Evolutionary conservation across 1,140 invertebrate species (phyloP).

Genomic region (Caenorhabditis tropicalis): DNA sequence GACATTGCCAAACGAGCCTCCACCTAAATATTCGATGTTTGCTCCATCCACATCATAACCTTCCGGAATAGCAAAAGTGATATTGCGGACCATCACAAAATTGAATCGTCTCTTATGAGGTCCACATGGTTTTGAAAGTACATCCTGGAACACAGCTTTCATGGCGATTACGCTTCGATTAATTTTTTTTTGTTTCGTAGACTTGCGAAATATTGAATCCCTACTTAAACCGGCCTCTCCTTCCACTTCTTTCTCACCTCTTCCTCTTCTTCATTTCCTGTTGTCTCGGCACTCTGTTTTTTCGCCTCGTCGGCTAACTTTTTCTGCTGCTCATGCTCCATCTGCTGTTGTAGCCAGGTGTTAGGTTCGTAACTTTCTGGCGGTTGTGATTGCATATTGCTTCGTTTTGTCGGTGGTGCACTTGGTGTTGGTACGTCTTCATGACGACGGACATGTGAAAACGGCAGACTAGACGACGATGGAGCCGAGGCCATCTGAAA

Average conservation of each 20-base stretch:
- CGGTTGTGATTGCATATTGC: conserved; percentile 14
- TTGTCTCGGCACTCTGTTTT: background rate
- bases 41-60: conserved; percentile 53
- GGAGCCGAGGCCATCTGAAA: conserved; percentile 21
- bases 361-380: conserved; percentile 24
- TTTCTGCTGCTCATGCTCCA: conserved; percentile 18
- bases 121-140: conserved; percentile 26
- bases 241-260: background rate
- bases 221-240: background rate
- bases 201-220: conserved; percentile 14
- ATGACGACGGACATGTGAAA: background rate
- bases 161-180: background rate
- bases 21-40: conserved; percentile 65
- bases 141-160: background rate
- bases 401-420: conserved; percentile 7
- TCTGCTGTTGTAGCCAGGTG: background rate
- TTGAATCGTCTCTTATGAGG: conserved; percentile 47
- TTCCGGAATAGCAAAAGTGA: conserved; percentile 64
- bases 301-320: background rate
- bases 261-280: background rate
- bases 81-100: conserved; percentile 55
- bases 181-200: conserved; percentile 49
- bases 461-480: background rate
- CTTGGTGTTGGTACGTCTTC: conserved; percentile 25
- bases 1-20: conserved; percentile 71